These are phyloP conservation scores for Polypterus bichir DNA, from an alignment of 2,113 vertebrate genomes.

Conservation along the genomic window DNA sequence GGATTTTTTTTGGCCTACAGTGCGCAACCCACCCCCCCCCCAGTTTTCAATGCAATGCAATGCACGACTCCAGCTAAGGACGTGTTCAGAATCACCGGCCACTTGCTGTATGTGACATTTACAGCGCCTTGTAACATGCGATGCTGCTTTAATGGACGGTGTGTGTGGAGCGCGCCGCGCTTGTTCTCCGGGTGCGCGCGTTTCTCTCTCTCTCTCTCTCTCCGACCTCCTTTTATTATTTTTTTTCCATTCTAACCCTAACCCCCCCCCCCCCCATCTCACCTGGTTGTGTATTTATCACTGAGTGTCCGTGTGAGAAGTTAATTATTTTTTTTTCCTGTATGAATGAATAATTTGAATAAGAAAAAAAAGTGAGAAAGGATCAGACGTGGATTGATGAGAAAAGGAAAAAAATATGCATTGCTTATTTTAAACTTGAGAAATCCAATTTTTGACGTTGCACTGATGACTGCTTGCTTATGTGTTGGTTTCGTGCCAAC, in stretches of 20 bases:
- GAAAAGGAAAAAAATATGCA: slow-evolving; percentile 38
- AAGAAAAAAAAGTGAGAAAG: slow-evolving; percentile 27
- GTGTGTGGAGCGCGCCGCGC: slow-evolving; percentile 5
- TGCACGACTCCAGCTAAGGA: slow-evolving; percentile 42
- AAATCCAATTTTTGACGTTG: slow-evolving; percentile 63
- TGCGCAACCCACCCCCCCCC: slow-evolving; percentile 28
- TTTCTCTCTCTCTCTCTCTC: no score
- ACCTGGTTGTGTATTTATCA: slow-evolving; percentile 14
- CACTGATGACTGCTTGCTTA: slow-evolving; percentile 71
- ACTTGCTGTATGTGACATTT: slow-evolving; percentile 52
- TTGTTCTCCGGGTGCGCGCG: no score
- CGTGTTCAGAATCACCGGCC: slow-evolving; percentile 3
- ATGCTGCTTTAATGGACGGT: slow-evolving; percentile 64
- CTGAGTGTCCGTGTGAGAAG: slow-evolving; percentile 18
- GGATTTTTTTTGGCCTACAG: slow-evolving; percentile 15
- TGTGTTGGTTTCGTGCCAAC: slow-evolving; percentile 54
- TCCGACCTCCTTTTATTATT: no score
- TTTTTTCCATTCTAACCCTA: no score
- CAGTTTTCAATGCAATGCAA: slow-evolving; percentile 34
- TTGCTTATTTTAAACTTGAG: slow-evolving; percentile 68
- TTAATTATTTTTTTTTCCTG: slow-evolving; percentile 28
- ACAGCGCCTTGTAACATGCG: slow-evolving; percentile 50
- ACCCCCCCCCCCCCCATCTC: background rate
- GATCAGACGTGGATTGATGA: slow-evolving; percentile 38
- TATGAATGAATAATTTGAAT: slow-evolving; percentile 28